These are phyloP conservation scores for Tigriopus californicus DNA, from an alignment of 2,888 invertebrate genomes.

Conservation along the genomic window DNA sequence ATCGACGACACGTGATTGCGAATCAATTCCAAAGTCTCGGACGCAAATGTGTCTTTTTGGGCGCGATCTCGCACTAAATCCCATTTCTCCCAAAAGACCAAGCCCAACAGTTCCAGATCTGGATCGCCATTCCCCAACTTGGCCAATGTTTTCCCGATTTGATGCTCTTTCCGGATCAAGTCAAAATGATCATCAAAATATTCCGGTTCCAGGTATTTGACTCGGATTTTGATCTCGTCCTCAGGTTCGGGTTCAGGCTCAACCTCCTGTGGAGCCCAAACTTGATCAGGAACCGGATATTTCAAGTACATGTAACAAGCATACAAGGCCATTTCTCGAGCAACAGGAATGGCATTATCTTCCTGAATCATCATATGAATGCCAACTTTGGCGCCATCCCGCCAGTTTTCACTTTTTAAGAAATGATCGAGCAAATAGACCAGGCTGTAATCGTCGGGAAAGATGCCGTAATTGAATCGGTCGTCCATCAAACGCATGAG, in stretches of 20 bases:
- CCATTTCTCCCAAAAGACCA: not conserved
- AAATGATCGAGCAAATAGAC: conserved; percentile 63
- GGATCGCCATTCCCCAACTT: conserved; percentile 35
- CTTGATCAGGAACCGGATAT: conserved; percentile 16
- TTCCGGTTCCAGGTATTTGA: conserved; percentile 57
- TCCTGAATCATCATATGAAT: conserved; percentile 70
- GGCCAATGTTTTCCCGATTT: conserved; percentile 64
- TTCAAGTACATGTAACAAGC: conserved; percentile 50
- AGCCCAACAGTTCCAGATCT: not conserved
- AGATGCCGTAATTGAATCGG: conserved; percentile 68
- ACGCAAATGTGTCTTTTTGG: not conserved
- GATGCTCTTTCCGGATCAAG: conserved; percentile 44
- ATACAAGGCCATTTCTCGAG: conserved; percentile 46
- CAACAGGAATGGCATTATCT: conserved; percentile 51
- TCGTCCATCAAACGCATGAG: conserved; percentile 55
- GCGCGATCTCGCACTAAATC: not conserved
- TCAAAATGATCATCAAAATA: conserved; percentile 81
- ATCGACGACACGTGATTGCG: not conserved
- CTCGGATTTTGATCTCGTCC: conserved; percentile 44
- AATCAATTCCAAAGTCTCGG: not conserved
- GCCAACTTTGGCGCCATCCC: conserved; percentile 53
- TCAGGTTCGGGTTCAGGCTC: conserved; percentile 25
- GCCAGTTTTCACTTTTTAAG: conserved; percentile 44
- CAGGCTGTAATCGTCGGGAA: conserved; percentile 58
- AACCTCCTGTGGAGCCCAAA: conserved; percentile 28